A percentile compares a stretch with the other conserved stretches of the same genome.
Conservation (phyloP, 30 jellyfish, hydroid and myxozoan species). For the Clytia hemisphaerica region DNA sequence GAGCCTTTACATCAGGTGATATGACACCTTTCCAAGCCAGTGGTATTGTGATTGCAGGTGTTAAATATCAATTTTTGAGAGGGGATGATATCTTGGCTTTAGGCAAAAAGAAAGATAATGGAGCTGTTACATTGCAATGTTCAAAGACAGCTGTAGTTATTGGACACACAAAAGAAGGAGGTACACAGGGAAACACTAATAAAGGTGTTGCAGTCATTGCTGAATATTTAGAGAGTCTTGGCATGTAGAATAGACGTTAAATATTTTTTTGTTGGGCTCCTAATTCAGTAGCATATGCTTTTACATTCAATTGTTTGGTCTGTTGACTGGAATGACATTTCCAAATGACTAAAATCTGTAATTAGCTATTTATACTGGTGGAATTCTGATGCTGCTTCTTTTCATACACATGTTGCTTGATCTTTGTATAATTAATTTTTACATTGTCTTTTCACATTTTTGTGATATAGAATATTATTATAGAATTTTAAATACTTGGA, state of each 20-base stretch:
- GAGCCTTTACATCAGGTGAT: conserved; percentile 14
- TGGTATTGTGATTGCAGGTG: conserved; percentile 65
- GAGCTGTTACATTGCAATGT: conserved; percentile 53
- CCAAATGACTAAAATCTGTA: too few species aligned
- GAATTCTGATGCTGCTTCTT: too few species aligned
- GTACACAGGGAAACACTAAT: conserved; percentile 58
- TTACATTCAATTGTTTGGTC: too few species aligned
- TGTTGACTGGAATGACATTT: too few species aligned
- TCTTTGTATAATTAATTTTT: too few species aligned
- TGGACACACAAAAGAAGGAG: conserved; percentile 76
- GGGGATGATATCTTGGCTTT: conserved; percentile 27
- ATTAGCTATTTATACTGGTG: too few species aligned
- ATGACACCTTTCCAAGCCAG: conserved; percentile 21
- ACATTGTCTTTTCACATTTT: too few species aligned
- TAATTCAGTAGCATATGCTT: too few species aligned
- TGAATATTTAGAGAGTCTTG: conserved; percentile 35
- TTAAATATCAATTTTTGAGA: conserved; percentile 61
- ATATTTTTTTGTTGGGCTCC: too few species aligned
- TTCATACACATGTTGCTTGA: too few species aligned
- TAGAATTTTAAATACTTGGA: too few species aligned
- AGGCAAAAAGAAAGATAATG: conserved; percentile 75
- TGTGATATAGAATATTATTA: too few species aligned
- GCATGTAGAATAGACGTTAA: conserved; percentile 16
- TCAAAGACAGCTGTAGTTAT: conserved; percentile 45
- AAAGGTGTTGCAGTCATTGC: conserved; percentile 53